Evolutionary conservation across 2,113 vertebrate species (phyloP).

Genomic region (Gallinago jamesoni): DNA sequence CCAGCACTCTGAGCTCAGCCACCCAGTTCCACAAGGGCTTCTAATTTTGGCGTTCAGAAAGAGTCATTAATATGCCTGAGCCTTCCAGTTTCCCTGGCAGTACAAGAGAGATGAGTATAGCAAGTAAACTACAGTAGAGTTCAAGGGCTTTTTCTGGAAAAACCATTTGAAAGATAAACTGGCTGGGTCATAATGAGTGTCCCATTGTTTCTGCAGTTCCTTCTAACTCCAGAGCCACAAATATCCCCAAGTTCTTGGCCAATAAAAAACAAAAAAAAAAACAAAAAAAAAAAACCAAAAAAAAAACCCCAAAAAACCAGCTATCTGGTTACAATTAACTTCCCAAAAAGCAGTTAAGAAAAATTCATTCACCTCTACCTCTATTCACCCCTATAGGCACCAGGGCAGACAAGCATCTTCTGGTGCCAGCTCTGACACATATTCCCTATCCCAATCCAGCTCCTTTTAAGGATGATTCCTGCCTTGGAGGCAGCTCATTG

Average conservation of each 20-base stretch:
- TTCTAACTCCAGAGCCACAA: not conserved
- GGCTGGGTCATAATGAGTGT: rapidly evolving
- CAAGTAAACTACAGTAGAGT: not conserved
- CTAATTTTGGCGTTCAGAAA: not conserved
- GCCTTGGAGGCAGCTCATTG: not conserved
- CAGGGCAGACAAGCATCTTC: not conserved
- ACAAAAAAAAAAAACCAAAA: not conserved
- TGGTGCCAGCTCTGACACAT: not conserved
- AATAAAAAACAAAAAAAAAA: not conserved
- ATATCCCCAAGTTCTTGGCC: not conserved
- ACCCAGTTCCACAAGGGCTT: not conserved
- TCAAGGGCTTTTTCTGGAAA: not conserved
- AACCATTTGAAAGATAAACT: not conserved
- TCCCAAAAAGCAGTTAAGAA: not conserved
- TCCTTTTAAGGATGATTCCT: not conserved
- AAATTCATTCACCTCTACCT: not conserved
- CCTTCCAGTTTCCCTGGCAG: not conserved
- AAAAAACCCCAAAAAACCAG: not conserved
- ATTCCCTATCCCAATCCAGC: not conserved
- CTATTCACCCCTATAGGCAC: not conserved
- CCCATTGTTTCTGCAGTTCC: not conserved
- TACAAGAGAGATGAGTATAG: not conserved
- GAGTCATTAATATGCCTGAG: not conserved
- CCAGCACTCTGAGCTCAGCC: not conserved
- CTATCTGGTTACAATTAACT: not conserved